Conservation (phyloP, 2,888 invertebrate species). For the Agrenia bidenticulata region DNA sequence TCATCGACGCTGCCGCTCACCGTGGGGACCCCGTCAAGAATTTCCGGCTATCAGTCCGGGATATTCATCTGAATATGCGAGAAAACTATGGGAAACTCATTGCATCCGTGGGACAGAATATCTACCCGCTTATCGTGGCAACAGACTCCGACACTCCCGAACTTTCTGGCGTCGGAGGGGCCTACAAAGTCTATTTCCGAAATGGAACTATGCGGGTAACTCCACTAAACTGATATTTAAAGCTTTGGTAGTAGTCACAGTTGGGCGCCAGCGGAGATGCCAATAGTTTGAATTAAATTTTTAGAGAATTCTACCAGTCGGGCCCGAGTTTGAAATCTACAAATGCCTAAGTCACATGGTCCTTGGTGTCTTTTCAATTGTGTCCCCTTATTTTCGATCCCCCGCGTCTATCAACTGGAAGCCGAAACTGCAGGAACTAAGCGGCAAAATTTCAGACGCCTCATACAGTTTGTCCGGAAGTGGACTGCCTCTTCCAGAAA, state of each 20-base stretch:
- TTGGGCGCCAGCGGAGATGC: too few species aligned
- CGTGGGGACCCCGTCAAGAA: slow-evolving; percentile 24
- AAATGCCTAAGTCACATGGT: slow-evolving; percentile 33
- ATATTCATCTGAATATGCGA: slow-evolving; percentile 25
- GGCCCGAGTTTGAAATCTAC: slow-evolving; percentile 24
- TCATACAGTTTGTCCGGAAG: background rate
- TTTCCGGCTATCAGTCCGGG: slow-evolving; percentile 23
- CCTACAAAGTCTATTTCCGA: slow-evolving; percentile 26
- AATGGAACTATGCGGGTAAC: slow-evolving; percentile 30
- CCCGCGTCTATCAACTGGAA: slow-evolving; percentile 26
- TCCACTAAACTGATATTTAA: too few species aligned
- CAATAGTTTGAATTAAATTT: background rate
- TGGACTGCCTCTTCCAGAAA: background rate
- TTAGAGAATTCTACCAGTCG: slow-evolving; percentile 32
- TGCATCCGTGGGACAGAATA: slow-evolving; percentile 23
- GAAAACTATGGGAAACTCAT: slow-evolving; percentile 26
- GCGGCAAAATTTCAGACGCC: background rate
- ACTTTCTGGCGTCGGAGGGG: slow-evolving; percentile 25
- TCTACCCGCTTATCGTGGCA: slow-evolving; percentile 30
- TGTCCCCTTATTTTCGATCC: slow-evolving; percentile 26
- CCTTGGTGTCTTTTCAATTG: slow-evolving; percentile 24
- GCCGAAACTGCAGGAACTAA: background rate
- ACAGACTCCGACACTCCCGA: slow-evolving; percentile 29
- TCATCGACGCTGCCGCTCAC: slow-evolving; percentile 20
- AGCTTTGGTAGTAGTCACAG: too few species aligned